Percentiles rank a stretch among this genome's conserved stretches.
These are phyloP conservation scores for Calephelis virginiensis DNA, from an alignment of 1,140 invertebrate genomes.

Conservation along the genomic window DNA sequence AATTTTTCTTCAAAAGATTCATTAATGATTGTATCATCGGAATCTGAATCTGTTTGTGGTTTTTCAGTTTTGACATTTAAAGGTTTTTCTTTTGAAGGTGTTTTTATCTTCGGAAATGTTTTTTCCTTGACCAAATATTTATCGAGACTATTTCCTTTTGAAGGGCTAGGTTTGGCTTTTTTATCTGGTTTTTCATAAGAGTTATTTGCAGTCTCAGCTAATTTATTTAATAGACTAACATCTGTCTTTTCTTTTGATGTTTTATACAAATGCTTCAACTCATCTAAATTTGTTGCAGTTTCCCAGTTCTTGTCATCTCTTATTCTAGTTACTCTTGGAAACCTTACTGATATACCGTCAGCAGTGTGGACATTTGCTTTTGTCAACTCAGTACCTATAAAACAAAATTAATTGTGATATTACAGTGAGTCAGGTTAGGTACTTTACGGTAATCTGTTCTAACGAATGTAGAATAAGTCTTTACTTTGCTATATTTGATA, in stretches of 20 bases:
- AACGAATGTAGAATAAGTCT: too few species aligned
- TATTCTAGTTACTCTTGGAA: slow-evolving; percentile 92
- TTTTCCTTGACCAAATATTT: slow-evolving; percentile 40
- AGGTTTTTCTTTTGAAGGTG: slow-evolving; percentile 24
- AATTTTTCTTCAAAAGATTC: slow-evolving; percentile 7
- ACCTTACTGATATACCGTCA: slow-evolving; percentile 94
- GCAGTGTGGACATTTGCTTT: slow-evolving; percentile 92
- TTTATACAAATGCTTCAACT: slow-evolving; percentile 83
- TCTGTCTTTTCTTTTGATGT: slow-evolving; percentile 85
- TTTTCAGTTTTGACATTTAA: slow-evolving; percentile 26
- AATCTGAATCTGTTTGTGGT: not conserved
- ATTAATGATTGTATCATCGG: slow-evolving; percentile 3
- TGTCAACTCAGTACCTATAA: slow-evolving; percentile 90
- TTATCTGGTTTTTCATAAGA: slow-evolving; percentile 47
- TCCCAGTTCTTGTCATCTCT: slow-evolving; percentile 91
- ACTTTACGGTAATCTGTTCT: too few species aligned
- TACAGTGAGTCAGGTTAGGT: too few species aligned
- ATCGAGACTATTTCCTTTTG: slow-evolving; percentile 37
- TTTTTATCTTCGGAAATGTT: slow-evolving; percentile 21
- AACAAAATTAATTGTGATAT: not conserved
- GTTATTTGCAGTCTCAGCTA: slow-evolving; percentile 49
- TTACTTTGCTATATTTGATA: too few species aligned
- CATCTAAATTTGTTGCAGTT: slow-evolving; percentile 88
- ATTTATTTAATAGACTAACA: slow-evolving; percentile 80
- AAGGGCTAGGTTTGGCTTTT: slow-evolving; percentile 45